These are phyloP conservation scores for Menidia menidia DNA, from an alignment of 2,797 vertebrate species.

Conservation along the genomic window DNA sequence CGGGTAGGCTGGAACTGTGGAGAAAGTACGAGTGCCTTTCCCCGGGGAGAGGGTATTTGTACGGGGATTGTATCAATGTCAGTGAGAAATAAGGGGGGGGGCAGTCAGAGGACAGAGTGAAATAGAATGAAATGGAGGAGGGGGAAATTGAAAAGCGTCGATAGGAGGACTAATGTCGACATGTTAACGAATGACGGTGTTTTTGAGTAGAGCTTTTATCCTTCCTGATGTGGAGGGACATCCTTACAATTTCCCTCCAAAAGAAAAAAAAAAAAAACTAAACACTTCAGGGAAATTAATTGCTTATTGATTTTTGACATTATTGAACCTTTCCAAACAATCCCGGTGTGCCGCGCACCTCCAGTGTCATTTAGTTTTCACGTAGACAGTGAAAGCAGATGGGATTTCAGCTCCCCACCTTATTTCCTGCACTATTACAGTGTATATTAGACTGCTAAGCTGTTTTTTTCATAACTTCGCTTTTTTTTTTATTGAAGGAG, in stretches of 20 bases:
- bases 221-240: slow-evolving; percentile 22
- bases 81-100: slow-evolving; percentile 72
- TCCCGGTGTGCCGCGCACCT: neutral
- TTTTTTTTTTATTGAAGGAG: slow-evolving; percentile 10
- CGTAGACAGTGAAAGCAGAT: neutral
- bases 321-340: slow-evolving; percentile 21
- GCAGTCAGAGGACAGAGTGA: slow-evolving; percentile 48
- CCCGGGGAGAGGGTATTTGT: slow-evolving; percentile 77
- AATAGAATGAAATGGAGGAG: no score
- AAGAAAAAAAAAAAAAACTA: neutral
- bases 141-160: no score
- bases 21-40: slow-evolving; percentile 60
- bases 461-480: neutral
- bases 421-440: slow-evolving; percentile 14
- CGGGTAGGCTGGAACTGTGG: slow-evolving; percentile 29
- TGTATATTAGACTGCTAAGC: slow-evolving; percentile 47
- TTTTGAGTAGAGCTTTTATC: slow-evolving; percentile 19
- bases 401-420: neutral
- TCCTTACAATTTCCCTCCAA: slow-evolving; percentile 25
- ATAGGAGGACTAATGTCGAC: slow-evolving; percentile 20
- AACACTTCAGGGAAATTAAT: slow-evolving; percentile 13
- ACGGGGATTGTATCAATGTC: slow-evolving; percentile 79
- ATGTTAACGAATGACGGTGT: slow-evolving; percentile 42
- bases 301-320: slow-evolving; percentile 39
- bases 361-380: slow-evolving; percentile 16